phyloP scores from a whole-genome alignment of 2,797 vertebrate genomes.

The Streptopelia turtur region DNA sequence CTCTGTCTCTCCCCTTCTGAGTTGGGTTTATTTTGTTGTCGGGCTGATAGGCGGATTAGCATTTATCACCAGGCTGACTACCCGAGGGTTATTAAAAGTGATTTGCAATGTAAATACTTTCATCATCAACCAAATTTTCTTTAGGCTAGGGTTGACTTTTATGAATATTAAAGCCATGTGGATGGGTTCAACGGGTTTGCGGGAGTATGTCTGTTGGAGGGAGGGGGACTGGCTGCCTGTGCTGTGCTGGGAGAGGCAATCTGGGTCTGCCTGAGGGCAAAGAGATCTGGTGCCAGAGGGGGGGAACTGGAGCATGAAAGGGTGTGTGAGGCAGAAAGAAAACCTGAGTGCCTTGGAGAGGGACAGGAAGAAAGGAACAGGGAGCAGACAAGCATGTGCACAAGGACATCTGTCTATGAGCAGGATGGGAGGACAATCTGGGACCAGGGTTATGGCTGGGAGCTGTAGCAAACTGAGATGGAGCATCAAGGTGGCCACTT shows the following conservation, averaged over 20 bases:
- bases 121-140: conserved; percentile 56
- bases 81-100: conserved; percentile 60
- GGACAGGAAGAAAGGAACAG: background rate
- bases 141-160: conserved; percentile 49
- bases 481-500: background rate
- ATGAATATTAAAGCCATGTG: conserved; percentile 54
- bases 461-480: background rate
- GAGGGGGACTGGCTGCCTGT: background rate
- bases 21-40: conserved; percentile 17
- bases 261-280: background rate
- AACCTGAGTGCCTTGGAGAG: background rate
- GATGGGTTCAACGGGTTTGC: conserved; percentile 36
- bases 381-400: accelerated
- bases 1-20: background rate
- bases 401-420: background rate
- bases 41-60: conserved; percentile 62
- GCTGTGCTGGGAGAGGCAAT: background rate
- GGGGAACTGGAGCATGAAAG: background rate
- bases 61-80: conserved; percentile 66
- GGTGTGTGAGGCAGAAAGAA: background rate
- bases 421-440: background rate
- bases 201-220: background rate
- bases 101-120: conserved; percentile 75
- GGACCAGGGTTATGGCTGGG: background rate
- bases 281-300: background rate